Evolutionary conservation across 1,140 invertebrate genomes (phyloP).

Genomic region (Varroa destructor): DNA sequence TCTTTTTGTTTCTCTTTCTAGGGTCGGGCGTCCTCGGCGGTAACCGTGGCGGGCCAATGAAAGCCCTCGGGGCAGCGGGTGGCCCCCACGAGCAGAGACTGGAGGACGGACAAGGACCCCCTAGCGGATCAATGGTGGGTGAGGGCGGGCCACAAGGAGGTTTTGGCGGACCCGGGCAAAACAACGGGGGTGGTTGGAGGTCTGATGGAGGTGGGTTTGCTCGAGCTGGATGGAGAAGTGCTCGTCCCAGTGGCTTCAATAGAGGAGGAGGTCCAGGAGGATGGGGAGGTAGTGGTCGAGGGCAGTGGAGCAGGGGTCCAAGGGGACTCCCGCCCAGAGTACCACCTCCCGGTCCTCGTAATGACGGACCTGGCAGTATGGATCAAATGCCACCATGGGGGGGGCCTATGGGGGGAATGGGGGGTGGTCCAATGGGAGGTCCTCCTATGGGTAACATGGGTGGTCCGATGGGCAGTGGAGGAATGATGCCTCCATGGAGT

Average conservation of each 20-base stretch:
- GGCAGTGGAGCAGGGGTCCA: slow-evolving; percentile 14
- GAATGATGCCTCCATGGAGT: slow-evolving; percentile 25
- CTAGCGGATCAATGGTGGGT: not conserved
- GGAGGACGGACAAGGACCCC: slow-evolving; percentile 14
- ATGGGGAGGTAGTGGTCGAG: not conserved
- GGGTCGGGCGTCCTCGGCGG: slow-evolving; percentile 18
- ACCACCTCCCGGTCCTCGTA: slow-evolving; percentile 1
- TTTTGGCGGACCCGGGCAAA: not conserved
- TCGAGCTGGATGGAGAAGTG: not conserved
- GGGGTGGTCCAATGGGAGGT: too few species aligned
- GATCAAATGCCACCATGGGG: slow-evolving; percentile 14
- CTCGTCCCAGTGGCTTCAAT: not conserved
- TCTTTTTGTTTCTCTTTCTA: not conserved
- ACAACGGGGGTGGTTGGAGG: slow-evolving; percentile 6
- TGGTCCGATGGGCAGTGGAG: too few species aligned
- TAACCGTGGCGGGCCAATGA: slow-evolving; percentile 14
- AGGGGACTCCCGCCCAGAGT: not conserved
- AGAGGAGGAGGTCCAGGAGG: not conserved
- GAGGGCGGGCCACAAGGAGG: slow-evolving; percentile 2
- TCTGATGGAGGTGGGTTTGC: not conserved
- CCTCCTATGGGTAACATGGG: too few species aligned
- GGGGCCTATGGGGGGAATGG: not conserved
- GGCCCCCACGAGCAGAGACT: slow-evolving; percentile 13
- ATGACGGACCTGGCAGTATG: not conserved
- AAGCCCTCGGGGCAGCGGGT: slow-evolving; percentile 1